Evolutionary conservation across 2,113 vertebrate species (phyloP), one percentile per base, ranked within the genome.

Genomic region (Sardina pilchardus): DNA sequence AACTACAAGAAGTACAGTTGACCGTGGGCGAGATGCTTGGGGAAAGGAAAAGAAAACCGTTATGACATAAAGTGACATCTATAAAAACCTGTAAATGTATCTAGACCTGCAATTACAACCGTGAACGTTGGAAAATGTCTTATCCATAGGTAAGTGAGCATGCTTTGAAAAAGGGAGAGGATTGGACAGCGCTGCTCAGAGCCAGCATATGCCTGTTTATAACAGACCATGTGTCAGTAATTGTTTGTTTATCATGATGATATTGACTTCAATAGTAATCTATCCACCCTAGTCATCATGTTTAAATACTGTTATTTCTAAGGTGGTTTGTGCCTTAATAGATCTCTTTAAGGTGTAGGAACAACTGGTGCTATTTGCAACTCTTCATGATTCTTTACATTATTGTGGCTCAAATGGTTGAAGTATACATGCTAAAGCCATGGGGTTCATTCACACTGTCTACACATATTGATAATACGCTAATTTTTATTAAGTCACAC

Each of bases 1-100:
- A 84, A 67, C 59, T 88, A 84, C 59, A 44, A 67, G 44, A 12
- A 71, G 81, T 67, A 80, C 81, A 78, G 44, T 82, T 81, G 81
- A 85, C 87, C 59, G 12, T 50, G 2, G 83, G 80, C 53, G n/a
- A 83, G 10, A 47, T 84, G 67, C 26, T 34, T 75, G 67, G 30
- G 10, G n/a, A 30, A 14, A 14, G 30, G 67, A 75, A 36, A 34
- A 75, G 26, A 75, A 75, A 6, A 30, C 67, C 67, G 67, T 75
- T 75, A 75, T 75, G 67, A 75, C 67, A 75, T 14, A 75, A 75
- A 75, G 67, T 75, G n/a, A 16, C 30, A 36, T 12, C 67, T 75
- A 30, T 26, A 82, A 81, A 86, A n/a, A 42, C 71, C 14, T 42
- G 86, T 24, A 84, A 26, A 84, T 42, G 67, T 75, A 26, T 75